Conservation (phyloP, 2,113 vertebrate species). For the Seriola quinqueradiata region DNA sequence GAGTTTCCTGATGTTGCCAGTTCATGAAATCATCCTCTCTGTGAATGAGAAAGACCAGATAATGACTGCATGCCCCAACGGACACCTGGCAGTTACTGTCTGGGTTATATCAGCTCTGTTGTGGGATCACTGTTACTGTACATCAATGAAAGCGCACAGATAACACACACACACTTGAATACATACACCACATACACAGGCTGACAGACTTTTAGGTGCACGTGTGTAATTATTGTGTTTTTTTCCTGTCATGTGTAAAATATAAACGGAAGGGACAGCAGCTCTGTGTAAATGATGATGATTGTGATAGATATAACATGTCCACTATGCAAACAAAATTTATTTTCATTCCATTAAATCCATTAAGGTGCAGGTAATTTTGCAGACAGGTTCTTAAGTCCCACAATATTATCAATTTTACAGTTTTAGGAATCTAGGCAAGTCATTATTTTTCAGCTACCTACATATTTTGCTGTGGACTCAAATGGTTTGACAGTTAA, state of each 20-base stretch:
- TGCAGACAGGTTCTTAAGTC: background rate
- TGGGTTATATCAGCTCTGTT: constrained; percentile 14
- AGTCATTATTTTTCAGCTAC: background rate
- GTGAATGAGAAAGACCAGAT: constrained; percentile 53
- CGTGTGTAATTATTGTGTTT: background rate
- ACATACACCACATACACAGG: background rate
- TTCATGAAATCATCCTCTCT: constrained; percentile 43
- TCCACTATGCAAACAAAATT: background rate
- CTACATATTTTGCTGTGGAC: background rate
- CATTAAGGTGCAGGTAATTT: background rate
- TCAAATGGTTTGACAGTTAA: background rate
- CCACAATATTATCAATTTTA: background rate
- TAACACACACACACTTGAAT: background rate
- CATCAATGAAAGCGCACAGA: background rate
- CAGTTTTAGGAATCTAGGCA: background rate
- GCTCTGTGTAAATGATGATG: background rate
- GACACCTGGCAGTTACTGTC: constrained; percentile 45
- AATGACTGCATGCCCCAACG: background rate
- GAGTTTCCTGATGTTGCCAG: background rate
- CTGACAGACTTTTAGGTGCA: background rate
- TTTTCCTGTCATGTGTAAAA: background rate
- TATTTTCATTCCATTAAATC: background rate
- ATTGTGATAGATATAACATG: background rate
- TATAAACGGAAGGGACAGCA: background rate
- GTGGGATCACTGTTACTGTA: background rate